Conservation (phyloP, 1,140 invertebrate genomes). For the Temnothorax nylanderi region DNA sequence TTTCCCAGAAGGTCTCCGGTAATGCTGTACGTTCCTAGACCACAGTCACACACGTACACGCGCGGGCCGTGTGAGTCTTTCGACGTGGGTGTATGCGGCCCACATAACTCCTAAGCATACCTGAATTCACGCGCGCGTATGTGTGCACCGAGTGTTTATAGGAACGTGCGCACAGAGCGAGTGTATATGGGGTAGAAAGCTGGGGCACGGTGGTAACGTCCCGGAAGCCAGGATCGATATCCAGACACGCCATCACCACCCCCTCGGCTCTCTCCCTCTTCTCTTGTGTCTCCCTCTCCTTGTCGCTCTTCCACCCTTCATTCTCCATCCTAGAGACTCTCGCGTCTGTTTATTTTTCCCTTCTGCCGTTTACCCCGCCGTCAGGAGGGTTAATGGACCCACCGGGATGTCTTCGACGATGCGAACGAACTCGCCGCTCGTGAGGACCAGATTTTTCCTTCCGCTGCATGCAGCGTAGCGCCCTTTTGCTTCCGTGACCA, state of each 20-base stretch:
- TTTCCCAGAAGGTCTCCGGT: constrained; percentile 42
- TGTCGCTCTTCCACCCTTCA: background rate
- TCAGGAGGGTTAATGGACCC: constrained; percentile 71
- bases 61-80: background rate
- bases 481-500: constrained; percentile 26
- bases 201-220: constrained; percentile 72
- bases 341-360: constrained; percentile 67
- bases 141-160: constrained; percentile 47
- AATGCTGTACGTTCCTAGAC: constrained; percentile 32
- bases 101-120: constrained; percentile 45
- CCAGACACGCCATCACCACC: constrained; percentile 74
- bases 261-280: constrained; percentile 34
- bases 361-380: constrained; percentile 32
- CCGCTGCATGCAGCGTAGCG: constrained; percentile 33
- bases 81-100: background rate
- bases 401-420: constrained; percentile 63
- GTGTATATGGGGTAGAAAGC: constrained; percentile 66
- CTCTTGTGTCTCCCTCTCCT: constrained; percentile 9
- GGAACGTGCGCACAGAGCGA: constrained; percentile 35
- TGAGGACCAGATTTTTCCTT: constrained; percentile 59
- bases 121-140: constrained; percentile 19
- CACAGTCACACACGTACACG: background rate
- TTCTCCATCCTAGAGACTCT: background rate
- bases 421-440: constrained; percentile 25
- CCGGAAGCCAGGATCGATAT: constrained; percentile 76